Evolutionary conservation across 2,888 invertebrate species (phyloP), one percentile per base, ranked within the genome.

Genomic region (Eupithecia abbreviata): DNA sequence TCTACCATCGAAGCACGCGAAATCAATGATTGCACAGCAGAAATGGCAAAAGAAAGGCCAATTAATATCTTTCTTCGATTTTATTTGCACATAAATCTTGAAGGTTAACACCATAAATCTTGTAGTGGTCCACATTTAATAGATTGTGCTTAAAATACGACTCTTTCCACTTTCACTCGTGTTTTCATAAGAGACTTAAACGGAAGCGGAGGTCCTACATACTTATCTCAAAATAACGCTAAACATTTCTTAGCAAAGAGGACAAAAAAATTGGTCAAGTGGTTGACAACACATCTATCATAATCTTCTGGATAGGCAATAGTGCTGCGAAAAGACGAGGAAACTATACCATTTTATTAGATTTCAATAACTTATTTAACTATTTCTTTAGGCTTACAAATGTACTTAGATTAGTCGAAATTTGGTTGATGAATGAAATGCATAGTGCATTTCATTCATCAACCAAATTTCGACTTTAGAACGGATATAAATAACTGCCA

Each of bases 21-120:
- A 88, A 88, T 87, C 86, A 83, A 85, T 85, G 83, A 85, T 84
- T 83, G 78, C 85, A 85, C 85, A 85, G 85, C 86, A 86, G 86
- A 89, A 87, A 87, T 86, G 83, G 84, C 84, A 77, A 80, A 82
- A 86, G 85, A 88, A 86, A 86, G 85, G 85, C 84, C 72, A 75
- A 77, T 67, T 71, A 71, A 73, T 79, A 67, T 75, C 73, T 78
- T 78, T 69, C 72, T 73, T 58, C 74, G 74, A 70, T 73, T 66
- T 75, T 77, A 74, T 78, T 78, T 76, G 72, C 15, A 45, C 30
- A 73, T 77, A 74, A 76, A 77, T 79, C 71, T 78, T 74, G 41
- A 62, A 43, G 41, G 66, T 73, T 65, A 42, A n/a, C 58, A 45
- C 13, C 13, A 55, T 42, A n/a, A 66, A 73, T 58, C 67, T 68